A percentile compares a stretch with the other conserved stretches of the same genome.
Conservation (phyloP, 2,888 invertebrate species). For the Lycia hirtaria region DNA sequence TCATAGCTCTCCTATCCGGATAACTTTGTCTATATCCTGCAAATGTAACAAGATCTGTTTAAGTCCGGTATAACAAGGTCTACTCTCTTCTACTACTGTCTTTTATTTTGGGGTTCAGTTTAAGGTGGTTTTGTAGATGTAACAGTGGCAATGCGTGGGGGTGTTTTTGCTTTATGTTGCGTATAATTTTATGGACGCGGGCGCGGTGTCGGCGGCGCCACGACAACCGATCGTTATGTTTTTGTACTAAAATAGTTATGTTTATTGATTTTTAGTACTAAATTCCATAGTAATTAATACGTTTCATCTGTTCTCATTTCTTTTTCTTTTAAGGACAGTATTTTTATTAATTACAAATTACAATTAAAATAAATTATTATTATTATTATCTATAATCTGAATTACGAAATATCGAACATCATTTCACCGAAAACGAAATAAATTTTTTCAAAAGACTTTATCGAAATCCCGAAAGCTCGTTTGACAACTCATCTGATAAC, state of each 20-base stretch:
- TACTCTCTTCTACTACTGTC: conserved; percentile 21
- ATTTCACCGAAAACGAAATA: too few relatives aligned
- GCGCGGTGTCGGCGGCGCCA: conserved; percentile 55
- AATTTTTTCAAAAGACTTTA: too few relatives aligned
- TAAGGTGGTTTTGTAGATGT: conserved; percentile 63
- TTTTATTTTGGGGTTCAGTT: conserved; percentile 51
- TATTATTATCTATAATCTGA: too few relatives aligned
- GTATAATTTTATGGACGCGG: conserved; percentile 82
- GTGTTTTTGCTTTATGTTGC: conserved; percentile 85
- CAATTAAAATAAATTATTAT: too few relatives aligned
- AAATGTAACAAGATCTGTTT: conserved; percentile 77
- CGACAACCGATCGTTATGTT: conserved; percentile 42
- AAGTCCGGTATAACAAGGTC: conserved; percentile 58
- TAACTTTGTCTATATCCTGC: conserved; percentile 76
- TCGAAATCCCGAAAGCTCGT: too few relatives aligned
- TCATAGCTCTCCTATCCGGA: conserved; percentile 70
- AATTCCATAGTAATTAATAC: neutral
- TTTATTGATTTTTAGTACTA: neutral
- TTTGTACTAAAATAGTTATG: conserved; percentile 18
- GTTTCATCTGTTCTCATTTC: too few relatives aligned
- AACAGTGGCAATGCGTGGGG: conserved; percentile 77
- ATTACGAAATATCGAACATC: too few relatives aligned
- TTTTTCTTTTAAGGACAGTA: too few relatives aligned
- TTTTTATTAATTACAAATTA: too few relatives aligned
- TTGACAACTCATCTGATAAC: too few relatives aligned